Conservation (phyloP, 1,140 invertebrate species). For the Ruditapes philippinarum region DNA sequence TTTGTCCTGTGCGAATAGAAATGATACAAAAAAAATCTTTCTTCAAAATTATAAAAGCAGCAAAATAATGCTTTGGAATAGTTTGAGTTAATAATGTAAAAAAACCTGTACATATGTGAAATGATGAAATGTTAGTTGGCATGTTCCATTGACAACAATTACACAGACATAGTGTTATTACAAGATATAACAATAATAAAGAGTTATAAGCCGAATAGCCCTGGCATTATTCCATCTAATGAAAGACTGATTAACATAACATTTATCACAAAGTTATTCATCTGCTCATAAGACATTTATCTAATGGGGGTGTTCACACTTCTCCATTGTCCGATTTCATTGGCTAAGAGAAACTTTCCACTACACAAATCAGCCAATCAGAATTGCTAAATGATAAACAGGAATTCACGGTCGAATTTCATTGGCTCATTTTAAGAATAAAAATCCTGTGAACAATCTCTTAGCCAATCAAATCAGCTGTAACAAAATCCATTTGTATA, state of each 20-base stretch:
- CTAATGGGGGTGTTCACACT: background rate
- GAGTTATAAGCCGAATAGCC: background rate
- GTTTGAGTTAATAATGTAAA: too few relatives aligned
- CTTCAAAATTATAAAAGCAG: too few relatives aligned
- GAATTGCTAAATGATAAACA: background rate
- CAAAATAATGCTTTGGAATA: background rate
- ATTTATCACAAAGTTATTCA: slow-evolving; percentile 6
- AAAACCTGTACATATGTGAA: too few relatives aligned
- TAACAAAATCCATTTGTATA: background rate
- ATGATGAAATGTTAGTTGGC: too few relatives aligned
- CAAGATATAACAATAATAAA: background rate
- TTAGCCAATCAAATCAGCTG: background rate
- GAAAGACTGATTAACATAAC: slow-evolving; percentile 17
- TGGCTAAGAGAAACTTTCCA: too few relatives aligned
- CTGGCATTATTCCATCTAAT: slow-evolving; percentile 11
- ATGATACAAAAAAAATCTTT: too few relatives aligned
- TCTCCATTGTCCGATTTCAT: background rate
- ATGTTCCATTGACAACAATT: too few relatives aligned
- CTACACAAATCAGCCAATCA: background rate
- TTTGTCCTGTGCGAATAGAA: too few relatives aligned
- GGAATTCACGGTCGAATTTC: background rate
- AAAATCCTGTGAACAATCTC: background rate
- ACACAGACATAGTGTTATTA: background rate
- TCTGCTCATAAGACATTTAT: background rate
- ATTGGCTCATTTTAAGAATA: too few relatives aligned